These are phyloP conservation scores for Falco berigora DNA, from an alignment of 2,797 vertebrate species.

Conservation along the genomic window DNA sequence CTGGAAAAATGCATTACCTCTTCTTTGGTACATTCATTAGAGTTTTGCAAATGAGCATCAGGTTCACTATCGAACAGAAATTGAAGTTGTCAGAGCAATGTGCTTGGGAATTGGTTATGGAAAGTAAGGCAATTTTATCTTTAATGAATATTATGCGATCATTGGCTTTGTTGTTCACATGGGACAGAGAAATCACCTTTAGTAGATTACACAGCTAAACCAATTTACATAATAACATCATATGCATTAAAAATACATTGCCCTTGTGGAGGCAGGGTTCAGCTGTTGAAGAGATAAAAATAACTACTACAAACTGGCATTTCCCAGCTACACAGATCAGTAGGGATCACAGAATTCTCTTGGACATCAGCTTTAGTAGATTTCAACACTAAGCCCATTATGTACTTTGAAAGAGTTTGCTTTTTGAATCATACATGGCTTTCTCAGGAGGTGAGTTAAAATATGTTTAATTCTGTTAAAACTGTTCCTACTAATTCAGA, in stretches of 20 bases:
- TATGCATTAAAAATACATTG: slow-evolving; percentile 64
- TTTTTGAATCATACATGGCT: not conserved
- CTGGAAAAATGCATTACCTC: not conserved
- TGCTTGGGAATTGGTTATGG: slow-evolving; percentile 42
- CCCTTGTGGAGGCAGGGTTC: slow-evolving; percentile 34
- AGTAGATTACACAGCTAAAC: slow-evolving; percentile 60
- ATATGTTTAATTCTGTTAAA: slow-evolving; percentile 2
- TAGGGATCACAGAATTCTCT: slow-evolving; percentile 31
- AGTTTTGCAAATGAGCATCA: slow-evolving; percentile 43
- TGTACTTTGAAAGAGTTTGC: not conserved
- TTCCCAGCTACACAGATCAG: slow-evolving; percentile 13
- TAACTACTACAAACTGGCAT: not conserved
- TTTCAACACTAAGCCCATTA: slow-evolving; percentile 31
- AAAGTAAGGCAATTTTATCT: slow-evolving; percentile 63
- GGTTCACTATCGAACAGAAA: slow-evolving; percentile 44
- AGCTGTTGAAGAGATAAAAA: slow-evolving; percentile 34
- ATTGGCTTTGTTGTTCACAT: slow-evolving; percentile 58
- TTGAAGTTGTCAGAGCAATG: slow-evolving; percentile 49
- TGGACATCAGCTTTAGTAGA: slow-evolving; percentile 11
- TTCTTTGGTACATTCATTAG: slow-evolving; percentile 12
- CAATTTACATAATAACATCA: slow-evolving; percentile 67
- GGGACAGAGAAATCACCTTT: slow-evolving; percentile 61
- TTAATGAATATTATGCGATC: slow-evolving; percentile 60
- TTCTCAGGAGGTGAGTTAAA: not conserved
- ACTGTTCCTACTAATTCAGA: not conserved